Evolutionary conservation across 2,113 vertebrate species (phyloP), one percentile per base, ranked within the genome.

Genomic region (Lepisosteus osseus): DNA sequence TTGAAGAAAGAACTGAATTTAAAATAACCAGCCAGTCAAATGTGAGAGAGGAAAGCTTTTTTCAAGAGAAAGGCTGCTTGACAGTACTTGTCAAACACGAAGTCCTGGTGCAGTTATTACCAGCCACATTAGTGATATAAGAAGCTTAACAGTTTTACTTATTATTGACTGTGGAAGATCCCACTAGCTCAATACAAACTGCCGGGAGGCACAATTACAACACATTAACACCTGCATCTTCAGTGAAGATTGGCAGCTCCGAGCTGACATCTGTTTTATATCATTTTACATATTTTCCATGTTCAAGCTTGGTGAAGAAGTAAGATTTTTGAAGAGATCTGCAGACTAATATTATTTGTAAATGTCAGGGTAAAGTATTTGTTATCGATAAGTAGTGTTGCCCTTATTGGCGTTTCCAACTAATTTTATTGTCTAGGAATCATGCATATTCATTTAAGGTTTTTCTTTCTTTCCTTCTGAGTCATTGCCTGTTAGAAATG

Each of bases 91-190:
- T 92, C 89, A 91, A 92, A 92, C 90, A 92, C 87, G 88, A 91
- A 90, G 88, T 86, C 86, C 91, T 90, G 84, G 89, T 90, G 91
- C 89, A 85, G 89, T 92, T 91, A 90, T 92, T 92, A 91, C 88
- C 87, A 85, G 81, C 87, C 79, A 79, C 86, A 89, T 87, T 87
- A 92, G 84, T 84, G 82, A 86, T 82, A 87, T 88, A 91, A 90
- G 91, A 83, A 93, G 90, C 90, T 92, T 89, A 89, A 92, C 91
- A 93, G 92, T 93, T 89, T 87, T 83, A 85, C 85, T 86, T 85
- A 81, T 93, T 91, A 93, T 92, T 93, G 92, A 93, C 92, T 91
- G 92, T 91, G 91, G 91, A 88, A 90, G 88, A 92, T 89, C 91
- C 88, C 83, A 86, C 89, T 89, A 87, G 86, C 89, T 89, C 88